Conservation (phyloP, 2,797 vertebrate species). For the Acrossocheilus fasciatus region DNA sequence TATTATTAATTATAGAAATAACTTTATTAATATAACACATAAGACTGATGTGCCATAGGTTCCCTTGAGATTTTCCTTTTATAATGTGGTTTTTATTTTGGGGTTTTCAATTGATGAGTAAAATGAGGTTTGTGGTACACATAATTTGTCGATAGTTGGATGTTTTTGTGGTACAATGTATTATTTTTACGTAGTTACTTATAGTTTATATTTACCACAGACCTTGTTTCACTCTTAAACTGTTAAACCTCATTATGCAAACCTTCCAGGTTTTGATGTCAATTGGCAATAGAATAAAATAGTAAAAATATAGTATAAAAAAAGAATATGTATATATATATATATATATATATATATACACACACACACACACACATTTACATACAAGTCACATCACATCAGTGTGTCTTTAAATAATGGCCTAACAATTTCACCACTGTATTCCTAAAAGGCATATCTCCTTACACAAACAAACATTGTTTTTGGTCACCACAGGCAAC, state of each 20-base stretch:
- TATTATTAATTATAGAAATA: not conserved
- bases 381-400: not conserved
- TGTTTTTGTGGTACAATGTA: not conserved
- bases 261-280: not conserved
- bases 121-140: not conserved
- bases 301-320: not conserved
- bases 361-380: not conserved
- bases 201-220: not conserved
- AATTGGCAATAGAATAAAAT: not conserved
- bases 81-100: too few relatives aligned
- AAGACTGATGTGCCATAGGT: too few relatives aligned
- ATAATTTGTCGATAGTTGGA: not conserved
- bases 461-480: not conserved
- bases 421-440: not conserved
- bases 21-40: not conserved
- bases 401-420: not conserved
- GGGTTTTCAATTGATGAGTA: not conserved
- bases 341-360: too few relatives aligned
- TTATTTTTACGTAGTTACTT: not conserved
- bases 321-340: not conserved
- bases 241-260: not conserved
- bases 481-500: not conserved
- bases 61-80: too few relatives aligned
- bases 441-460: slow-evolving; percentile 2
- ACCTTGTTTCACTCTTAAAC: not conserved